These are phyloP conservation scores for Nettapus auritus DNA, from an alignment of 2,113 vertebrate species.

Conservation along the genomic window DNA sequence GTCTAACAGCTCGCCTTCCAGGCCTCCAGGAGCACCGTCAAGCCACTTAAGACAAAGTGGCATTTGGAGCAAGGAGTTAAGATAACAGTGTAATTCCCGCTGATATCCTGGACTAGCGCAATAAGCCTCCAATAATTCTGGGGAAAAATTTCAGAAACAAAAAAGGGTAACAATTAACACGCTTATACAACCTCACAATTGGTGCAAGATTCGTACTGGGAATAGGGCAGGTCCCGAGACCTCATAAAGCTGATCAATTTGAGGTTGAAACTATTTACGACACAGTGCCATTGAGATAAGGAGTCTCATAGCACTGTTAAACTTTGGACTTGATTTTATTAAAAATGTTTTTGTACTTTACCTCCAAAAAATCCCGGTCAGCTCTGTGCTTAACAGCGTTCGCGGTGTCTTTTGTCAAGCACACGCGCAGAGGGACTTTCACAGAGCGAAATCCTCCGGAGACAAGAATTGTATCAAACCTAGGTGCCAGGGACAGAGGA, in stretches of 20 bases:
- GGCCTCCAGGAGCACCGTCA: neutral
- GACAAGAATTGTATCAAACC: neutral
- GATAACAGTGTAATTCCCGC: neutral
- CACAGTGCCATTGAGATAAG: slow-evolving; percentile 73
- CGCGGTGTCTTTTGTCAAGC: slow-evolving; percentile 24
- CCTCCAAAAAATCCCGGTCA: slow-evolving; percentile 47
- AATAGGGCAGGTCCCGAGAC: slow-evolving; percentile 13
- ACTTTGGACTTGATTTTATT: slow-evolving; percentile 72
- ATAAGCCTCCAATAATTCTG: neutral
- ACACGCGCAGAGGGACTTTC: neutral
- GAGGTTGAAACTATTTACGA: slow-evolving; percentile 67
- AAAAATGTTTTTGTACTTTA: slow-evolving; percentile 62
- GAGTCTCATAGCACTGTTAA: slow-evolving; percentile 53
- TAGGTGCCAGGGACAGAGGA: neutral
- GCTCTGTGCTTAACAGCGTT: neutral
- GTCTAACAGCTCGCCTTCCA: neutral
- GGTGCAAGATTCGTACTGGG: slow-evolving; percentile 5
- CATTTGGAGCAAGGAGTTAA: neutral
- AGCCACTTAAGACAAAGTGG: neutral
- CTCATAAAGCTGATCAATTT: slow-evolving; percentile 75
- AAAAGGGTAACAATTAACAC: neutral
- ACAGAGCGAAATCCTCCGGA: neutral
- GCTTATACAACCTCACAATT: neutral
- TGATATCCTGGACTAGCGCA: neutral
- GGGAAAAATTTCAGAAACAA: neutral